Evolutionary conservation across 2,113 vertebrate genomes (phyloP), one percentile per base, ranked within the genome.

Genomic region (Anhinga anhinga): DNA sequence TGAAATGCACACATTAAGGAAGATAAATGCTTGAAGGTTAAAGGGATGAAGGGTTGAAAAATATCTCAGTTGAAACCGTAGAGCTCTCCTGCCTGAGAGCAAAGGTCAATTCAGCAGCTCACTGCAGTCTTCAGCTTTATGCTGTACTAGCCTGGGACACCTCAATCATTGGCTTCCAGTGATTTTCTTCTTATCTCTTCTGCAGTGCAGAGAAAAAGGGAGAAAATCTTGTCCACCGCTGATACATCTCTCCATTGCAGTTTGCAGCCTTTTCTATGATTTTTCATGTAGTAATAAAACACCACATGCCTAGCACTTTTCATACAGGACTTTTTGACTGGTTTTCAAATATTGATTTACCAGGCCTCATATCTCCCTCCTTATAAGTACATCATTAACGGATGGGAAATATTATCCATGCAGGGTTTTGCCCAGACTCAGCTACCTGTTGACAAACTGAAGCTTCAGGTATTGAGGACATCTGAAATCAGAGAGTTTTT

Each of bases 1-100:
- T 94, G 86, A 87, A 91, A 89, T 45, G 61, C 17, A 12, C 0
- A 1, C 1, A 1, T 86, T 92, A 84, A 87, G 65, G 67, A 94
- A 82, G 93, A 95, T 83, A 93, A 96, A 97, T 5, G 22, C 47
- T 88, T 38, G 30, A 86, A 95, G 94, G 84, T 87, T 93, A 88
- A 90, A 95, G 56, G 82, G 66, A 66, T 77, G 78, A 95, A 44
- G 47, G 32, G 15, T 9, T 86, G 84, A 80, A 96, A 97, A 93
- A 78, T 70, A 67, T 11, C 82, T 88, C 63, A 10, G 18, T 11
- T 77, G 95, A 90, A 97, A 96, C 67, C 67, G 55, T 90, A 88
- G 91, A 94, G 82, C 66, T 89, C 53, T 76, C 42, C 59, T 52
- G 42, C 82, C 86, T 3, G 8, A 7, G 14, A 94, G 55, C 89